Base-by-base conservation (phyloP, 2,797 vertebrate species). In the Bovichtus variegatus region DNA sequence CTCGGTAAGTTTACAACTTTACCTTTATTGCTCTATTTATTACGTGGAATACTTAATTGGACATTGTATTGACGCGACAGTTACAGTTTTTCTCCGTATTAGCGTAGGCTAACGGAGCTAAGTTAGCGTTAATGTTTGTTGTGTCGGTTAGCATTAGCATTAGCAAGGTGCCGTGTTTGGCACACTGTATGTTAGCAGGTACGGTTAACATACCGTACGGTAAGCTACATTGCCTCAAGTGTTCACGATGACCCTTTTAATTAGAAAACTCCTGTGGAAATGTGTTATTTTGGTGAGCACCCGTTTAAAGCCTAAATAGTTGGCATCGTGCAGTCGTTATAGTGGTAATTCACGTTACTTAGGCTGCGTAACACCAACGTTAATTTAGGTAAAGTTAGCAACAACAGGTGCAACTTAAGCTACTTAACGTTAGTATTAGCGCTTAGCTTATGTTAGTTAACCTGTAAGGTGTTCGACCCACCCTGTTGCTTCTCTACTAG, bases 131-230 rank as follows among this genome's bases (percentile, higher is more conserved):
- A 11, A 15, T 71, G 59, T 55, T 81, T 83, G 82, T 81, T 87
- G 54, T 87, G 70, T 85, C 60, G 46, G 70, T 43, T 92, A 92
- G 83, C 91, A 66, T 86, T 92, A 92, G 90, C 91, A n/a, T 71
- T 89, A 91, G 88, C 90, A 76, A 41, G 54, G 67, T 64, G 54
- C 36, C 23, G 58, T 36, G 66, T 81, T 72, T 60, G 54, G 31
- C 43, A n/a, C n/a, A 21, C 41, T 15, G 58, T 27, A 16, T 16
- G 71, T 68, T 77, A 84, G 70, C 83, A 87, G 86, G 80, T 84
- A 78, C 53, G 46, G 0, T 3, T 80, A 74, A 60, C 43, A 0
- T 1, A 36, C 19, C 27, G 19, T 47, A 3, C 55, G 43, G 40
- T 27, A 15, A 58, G 62, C 54, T 51, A 49, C 9, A 29, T 21